A percentile compares a stretch with the other conserved stretches of the same genome.
Conservation (phyloP, 2,888 invertebrate species). For the Zaprionus obscuricornis region DNA sequence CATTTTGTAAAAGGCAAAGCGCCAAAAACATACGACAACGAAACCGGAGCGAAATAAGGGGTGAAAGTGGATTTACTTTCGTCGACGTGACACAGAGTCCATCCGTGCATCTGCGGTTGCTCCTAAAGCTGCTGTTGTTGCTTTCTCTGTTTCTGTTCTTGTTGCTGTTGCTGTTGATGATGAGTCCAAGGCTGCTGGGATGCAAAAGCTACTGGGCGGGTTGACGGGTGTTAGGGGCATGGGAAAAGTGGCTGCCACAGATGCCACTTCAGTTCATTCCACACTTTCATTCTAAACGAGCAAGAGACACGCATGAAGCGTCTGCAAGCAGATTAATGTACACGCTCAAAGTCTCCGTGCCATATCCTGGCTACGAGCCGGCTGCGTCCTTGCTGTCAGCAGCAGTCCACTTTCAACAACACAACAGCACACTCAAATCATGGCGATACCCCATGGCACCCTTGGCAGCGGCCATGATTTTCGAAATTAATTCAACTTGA, state of each 20-base stretch:
- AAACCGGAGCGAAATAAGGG: conserved; percentile 53
- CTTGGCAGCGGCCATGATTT: conserved; percentile 76
- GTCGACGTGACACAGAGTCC: conserved; percentile 57
- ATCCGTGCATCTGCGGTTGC: conserved; percentile 18
- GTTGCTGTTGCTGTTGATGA: conserved; percentile 40
- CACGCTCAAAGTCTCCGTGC: conserved; percentile 32
- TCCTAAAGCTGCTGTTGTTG: conserved; percentile 34
- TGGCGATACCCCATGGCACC: conserved; percentile 50
- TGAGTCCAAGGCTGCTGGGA: conserved; percentile 34
- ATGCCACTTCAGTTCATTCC: conserved; percentile 19
- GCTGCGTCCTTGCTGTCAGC: conserved; percentile 66
- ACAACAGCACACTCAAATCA: conserved; percentile 19
- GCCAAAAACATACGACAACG: conserved; percentile 17
- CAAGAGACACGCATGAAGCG: conserved; percentile 70
- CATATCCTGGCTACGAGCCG: conserved; percentile 18
- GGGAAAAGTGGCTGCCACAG: too few species aligned
- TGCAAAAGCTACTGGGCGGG: conserved; percentile 20
- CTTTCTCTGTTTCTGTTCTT: conserved; percentile 36
- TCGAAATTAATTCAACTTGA: conserved; percentile 79
- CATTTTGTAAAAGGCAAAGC: conserved; percentile 61
- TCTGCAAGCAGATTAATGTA: conserved; percentile 77
- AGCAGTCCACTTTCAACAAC: conserved; percentile 44
- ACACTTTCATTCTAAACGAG: conserved; percentile 32
- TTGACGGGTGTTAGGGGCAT: too few species aligned
- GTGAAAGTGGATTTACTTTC: conserved; percentile 79